Evolutionary conservation across 2,113 vertebrate genomes (phyloP).

Genomic region (Cynoglossus semilaevis): DNA sequence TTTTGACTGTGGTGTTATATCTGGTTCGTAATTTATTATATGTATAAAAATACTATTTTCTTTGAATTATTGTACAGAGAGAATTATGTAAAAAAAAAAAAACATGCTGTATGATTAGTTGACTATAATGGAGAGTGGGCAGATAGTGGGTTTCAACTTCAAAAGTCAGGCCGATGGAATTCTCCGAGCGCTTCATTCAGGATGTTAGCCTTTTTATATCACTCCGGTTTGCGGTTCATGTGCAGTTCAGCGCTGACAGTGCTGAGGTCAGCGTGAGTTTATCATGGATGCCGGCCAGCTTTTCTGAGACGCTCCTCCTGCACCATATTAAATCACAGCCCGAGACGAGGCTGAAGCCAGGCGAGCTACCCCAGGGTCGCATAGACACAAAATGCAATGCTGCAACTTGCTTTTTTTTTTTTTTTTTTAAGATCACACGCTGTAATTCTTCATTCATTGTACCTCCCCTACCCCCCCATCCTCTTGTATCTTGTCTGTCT

Average conservation of each 20-base stretch:
- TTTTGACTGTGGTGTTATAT: too few relatives aligned
- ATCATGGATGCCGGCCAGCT: conserved; percentile 26
- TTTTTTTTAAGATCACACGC: conserved; percentile 17
- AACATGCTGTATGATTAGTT: too few relatives aligned
- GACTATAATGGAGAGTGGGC: background rate
- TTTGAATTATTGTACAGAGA: too few relatives aligned
- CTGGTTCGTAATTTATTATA: too few relatives aligned
- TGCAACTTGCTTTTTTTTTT: conserved; percentile 43
- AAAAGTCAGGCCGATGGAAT: background rate
- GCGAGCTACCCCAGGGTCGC: conserved; percentile 22
- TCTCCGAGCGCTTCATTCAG: background rate
- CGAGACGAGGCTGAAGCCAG: conserved; percentile 5
- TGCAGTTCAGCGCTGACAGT: conserved; percentile 19
- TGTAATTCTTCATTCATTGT: conserved; percentile 23
- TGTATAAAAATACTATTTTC: too few relatives aligned
- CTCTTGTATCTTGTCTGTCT: conserved; percentile 3
- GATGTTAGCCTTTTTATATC: conserved; percentile 1
- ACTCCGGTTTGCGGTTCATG: conserved; percentile 3
- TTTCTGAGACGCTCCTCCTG: conserved; percentile 6
- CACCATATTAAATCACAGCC: conserved; percentile 40
- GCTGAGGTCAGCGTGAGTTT: conserved; percentile 33
- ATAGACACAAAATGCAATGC: conserved; percentile 47
- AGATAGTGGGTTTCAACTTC: too few relatives aligned
- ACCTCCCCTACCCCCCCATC: conserved; percentile 5
- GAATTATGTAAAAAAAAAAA: too few relatives aligned